Percentiles rank a stretch among this genome's conserved stretches.
These are phyloP conservation scores for Sebastes fasciatus DNA, from an alignment of 2,113 vertebrate species.

Conservation along the genomic window DNA sequence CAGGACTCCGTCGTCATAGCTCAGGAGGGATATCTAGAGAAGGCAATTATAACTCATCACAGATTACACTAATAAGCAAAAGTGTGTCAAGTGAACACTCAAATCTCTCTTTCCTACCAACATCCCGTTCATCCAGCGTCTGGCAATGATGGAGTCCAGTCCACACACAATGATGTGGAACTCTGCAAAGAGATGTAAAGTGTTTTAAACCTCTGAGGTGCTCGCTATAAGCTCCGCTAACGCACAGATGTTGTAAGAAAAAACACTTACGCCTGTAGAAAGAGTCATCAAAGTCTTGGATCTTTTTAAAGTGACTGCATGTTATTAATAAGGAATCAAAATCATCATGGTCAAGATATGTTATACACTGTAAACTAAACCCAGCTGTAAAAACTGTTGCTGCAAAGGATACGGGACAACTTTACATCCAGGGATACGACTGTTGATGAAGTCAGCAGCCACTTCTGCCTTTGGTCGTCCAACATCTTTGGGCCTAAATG, in stretches of 20 bases:
- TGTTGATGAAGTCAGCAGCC: constrained; percentile 95
- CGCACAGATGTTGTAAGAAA: neutral
- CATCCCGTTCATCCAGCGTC: constrained; percentile 98
- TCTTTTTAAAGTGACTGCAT: constrained; percentile 94
- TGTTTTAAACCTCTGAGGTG: neutral
- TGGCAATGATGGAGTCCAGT: constrained; percentile 94
- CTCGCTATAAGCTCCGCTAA: neutral
- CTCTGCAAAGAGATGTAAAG: constrained; percentile 77
- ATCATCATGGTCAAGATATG: neutral
- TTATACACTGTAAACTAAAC: neutral
- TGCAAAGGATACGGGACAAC: constrained; percentile 92
- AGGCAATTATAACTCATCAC: neutral
- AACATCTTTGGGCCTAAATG: constrained; percentile 91
- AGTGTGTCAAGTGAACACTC: neutral
- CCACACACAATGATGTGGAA: constrained; percentile 98
- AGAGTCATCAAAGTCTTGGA: constrained; percentile 95
- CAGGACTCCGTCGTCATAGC: constrained; percentile 93
- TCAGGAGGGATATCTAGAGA: constrained; percentile 88
- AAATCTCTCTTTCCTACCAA: constrained; percentile 82
- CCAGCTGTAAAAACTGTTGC: neutral
- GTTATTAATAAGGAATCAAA: constrained; percentile 80
- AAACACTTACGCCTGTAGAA: constrained; percentile 93
- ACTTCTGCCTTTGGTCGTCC: constrained; percentile 96
- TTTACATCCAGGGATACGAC: constrained; percentile 90
- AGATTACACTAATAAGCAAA: neutral